phyloP scores from a whole-genome alignment of 2,797 vertebrate species.

The Lates japonicus region DNA sequence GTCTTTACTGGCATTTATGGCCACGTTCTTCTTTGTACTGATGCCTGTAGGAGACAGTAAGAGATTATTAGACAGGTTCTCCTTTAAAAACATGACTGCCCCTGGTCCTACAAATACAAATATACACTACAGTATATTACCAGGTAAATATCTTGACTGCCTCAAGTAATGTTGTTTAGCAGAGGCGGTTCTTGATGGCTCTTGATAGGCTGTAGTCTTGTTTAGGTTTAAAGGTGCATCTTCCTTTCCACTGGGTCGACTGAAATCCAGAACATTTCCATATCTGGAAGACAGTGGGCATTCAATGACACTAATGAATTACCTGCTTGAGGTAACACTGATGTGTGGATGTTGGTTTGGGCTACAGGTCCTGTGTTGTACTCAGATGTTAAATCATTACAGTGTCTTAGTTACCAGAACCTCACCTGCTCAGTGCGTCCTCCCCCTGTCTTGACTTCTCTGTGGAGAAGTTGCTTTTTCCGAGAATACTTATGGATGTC shows the following conservation, averaged over 20 bases:
- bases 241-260: constrained; percentile 83
- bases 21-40: constrained; percentile 88
- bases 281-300: constrained; percentile 81
- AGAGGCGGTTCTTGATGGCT: constrained; percentile 87
- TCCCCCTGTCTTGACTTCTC: constrained; percentile 87
- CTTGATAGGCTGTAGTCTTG: constrained; percentile 82
- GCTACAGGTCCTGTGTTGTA: neutral
- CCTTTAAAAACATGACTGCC: neutral
- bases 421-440: constrained; percentile 88
- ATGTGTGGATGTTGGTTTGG: neutral
- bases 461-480: constrained; percentile 83
- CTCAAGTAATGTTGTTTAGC: constrained; percentile 95
- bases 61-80: neutral
- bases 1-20: constrained; percentile 89
- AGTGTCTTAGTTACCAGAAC: neutral
- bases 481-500: constrained; percentile 77
- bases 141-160: constrained; percentile 95
- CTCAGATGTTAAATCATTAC: neutral
- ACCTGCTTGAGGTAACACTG: neutral
- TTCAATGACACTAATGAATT: neutral
- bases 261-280: constrained; percentile 91
- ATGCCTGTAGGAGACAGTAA: constrained; percentile 84
- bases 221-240: constrained; percentile 88
- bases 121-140: constrained; percentile 75
- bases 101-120: neutral